phyloP scores from a whole-genome alignment of 2,888 invertebrate species.

The Limenitis camilla region DNA sequence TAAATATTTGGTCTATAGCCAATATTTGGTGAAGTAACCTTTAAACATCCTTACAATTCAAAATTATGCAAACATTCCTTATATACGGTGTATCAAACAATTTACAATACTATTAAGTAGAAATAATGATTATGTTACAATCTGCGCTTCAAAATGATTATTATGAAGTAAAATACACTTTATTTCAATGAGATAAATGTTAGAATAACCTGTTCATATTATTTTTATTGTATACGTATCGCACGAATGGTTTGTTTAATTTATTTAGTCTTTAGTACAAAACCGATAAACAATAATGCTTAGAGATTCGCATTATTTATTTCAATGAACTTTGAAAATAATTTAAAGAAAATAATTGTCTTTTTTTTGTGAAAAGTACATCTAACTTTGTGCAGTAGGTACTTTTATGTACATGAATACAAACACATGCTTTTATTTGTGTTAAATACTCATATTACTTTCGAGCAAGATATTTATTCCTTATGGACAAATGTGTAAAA shows the following conservation, averaged over 20 bases:
- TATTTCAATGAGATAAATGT: too few relatives aligned
- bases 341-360: too few relatives aligned
- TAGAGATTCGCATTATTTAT: neutral
- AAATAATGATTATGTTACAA: conserved; percentile 12
- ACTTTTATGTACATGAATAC: too few relatives aligned
- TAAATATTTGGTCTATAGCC: neutral
- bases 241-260: neutral
- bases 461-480: too few relatives aligned
- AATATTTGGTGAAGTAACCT: conserved; percentile 7
- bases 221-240: neutral
- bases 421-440: too few relatives aligned
- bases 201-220: too few relatives aligned
- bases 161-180: neutral
- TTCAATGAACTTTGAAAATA: too few relatives aligned
- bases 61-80: conserved; percentile 17
- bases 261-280: neutral
- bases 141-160: too few relatives aligned
- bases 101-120: conserved; percentile 11
- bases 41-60: conserved; percentile 8
- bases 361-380: too few relatives aligned
- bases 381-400: too few relatives aligned
- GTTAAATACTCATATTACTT: too few relatives aligned
- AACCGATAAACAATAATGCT: neutral
- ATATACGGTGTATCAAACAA: conserved; percentile 9
- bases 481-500: too few relatives aligned